A percentile compares a stretch with the other conserved stretches of the same genome.
Conservation (phyloP, 2,797 vertebrate genomes). For the Parauchenoglanis punctatus region DNA sequence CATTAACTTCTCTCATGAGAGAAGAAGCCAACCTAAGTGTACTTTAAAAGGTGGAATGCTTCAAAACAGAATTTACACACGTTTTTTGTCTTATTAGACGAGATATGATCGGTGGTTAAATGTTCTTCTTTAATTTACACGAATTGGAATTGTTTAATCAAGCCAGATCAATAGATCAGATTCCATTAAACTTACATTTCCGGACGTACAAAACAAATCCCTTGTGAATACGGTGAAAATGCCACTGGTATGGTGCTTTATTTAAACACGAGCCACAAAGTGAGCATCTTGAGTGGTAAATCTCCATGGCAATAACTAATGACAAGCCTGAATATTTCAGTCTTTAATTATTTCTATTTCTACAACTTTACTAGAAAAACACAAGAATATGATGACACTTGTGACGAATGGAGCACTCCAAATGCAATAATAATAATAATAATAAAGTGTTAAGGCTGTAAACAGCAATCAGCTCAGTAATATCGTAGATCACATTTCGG, state of each 20-base stretch:
- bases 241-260: neutral
- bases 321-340: constrained; percentile 39
- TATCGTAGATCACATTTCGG: constrained; percentile 68
- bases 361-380: constrained; percentile 5
- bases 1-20: constrained; percentile 14
- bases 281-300: constrained; percentile 36
- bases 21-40: neutral
- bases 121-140: neutral
- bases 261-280: constrained; percentile 45
- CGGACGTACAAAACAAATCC: no score
- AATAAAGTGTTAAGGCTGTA: constrained; percentile 66
- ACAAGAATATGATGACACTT: constrained; percentile 58
- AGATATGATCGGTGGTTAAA: neutral
- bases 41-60: neutral
- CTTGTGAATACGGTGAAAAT: neutral
- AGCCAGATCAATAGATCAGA: neutral
- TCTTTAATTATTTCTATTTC: constrained; percentile 42
- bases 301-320: constrained; percentile 6
- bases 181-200: neutral
- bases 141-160: neutral
- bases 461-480: constrained; percentile 58
- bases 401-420: constrained; percentile 69
- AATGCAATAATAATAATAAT: constrained; percentile 48
- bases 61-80: neutral
- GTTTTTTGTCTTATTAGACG: neutral